Conservation (phyloP, 2,797 vertebrate species). For the Sebastes matsubarae region DNA sequence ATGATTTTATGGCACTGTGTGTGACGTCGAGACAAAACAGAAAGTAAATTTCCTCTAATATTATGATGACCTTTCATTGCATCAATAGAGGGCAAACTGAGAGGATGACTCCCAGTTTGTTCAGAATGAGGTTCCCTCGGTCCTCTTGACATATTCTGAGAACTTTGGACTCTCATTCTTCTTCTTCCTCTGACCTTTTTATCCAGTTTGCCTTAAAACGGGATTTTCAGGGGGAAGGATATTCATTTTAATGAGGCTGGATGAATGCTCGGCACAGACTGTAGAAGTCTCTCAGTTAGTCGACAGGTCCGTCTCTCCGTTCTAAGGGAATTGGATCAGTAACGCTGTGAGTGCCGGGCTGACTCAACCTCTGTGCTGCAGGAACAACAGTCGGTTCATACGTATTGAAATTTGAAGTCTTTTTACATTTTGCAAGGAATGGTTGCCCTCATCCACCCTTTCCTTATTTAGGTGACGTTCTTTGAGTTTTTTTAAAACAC, state of each 20-base stretch:
- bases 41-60: not conserved
- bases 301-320: not conserved
- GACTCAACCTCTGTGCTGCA: not conserved
- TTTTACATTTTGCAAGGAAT: not conserved
- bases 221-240: constrained; percentile 5
- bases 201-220: constrained; percentile 13
- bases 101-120: not conserved
- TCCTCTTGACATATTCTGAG: not conserved
- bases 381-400: not conserved
- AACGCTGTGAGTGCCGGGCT: not conserved
- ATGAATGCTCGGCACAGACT: constrained; percentile 3
- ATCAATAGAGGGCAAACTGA: not conserved
- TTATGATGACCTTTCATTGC: not conserved
- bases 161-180: not conserved
- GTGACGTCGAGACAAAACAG: not conserved
- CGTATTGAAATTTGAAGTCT: constrained; percentile 5
- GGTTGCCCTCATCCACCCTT: not conserved
- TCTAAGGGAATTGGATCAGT: constrained; percentile 18
- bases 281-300: constrained; percentile 10
- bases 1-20: not conserved
- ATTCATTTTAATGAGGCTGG: constrained; percentile 41
- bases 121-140: not conserved
- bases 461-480: not conserved
- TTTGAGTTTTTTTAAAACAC: not conserved
- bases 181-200: not conserved